These are phyloP conservation scores for Xanthostigma xanthostigma DNA, from an alignment of 2,888 invertebrate genomes.

Conservation along the genomic window DNA sequence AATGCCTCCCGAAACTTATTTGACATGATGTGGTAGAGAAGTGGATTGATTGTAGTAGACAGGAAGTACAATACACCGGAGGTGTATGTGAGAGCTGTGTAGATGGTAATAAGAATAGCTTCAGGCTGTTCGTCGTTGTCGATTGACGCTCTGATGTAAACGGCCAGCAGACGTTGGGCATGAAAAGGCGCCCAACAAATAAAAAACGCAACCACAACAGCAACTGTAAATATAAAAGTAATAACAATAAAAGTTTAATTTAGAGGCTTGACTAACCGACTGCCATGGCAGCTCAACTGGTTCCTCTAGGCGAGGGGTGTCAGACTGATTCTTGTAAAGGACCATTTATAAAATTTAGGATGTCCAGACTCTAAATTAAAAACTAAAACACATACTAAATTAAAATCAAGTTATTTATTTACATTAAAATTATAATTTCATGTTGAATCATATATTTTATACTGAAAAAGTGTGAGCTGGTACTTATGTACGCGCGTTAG, in stretches of 20 bases:
- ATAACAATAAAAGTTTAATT: background rate
- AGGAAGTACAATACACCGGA: conserved; percentile 52
- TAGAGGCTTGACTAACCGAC: no score
- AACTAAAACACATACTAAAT: no score
- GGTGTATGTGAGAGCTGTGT: conserved; percentile 38
- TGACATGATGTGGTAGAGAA: conserved; percentile 56
- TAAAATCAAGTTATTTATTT: no score
- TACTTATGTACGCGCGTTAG: no score
- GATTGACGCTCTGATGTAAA: conserved; percentile 31
- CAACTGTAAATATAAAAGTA: conserved; percentile 42
- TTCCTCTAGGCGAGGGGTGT: no score
- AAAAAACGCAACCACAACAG: conserved; percentile 62
- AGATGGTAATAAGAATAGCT: conserved; percentile 22
- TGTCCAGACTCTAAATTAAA: no score
- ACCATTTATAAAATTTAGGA: no score
- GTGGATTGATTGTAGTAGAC: conserved; percentile 53
- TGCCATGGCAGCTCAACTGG: no score
- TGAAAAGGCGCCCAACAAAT: conserved; percentile 47
- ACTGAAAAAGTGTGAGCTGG: no score
- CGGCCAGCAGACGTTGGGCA: conserved; percentile 42
- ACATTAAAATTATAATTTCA: no score
- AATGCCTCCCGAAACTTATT: conserved; percentile 55
- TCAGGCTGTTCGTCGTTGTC: conserved; percentile 15
- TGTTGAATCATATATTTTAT: no score
- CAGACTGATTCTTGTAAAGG: no score